Evolutionary conservation across 2,888 invertebrate genomes (phyloP), one percentile per base, ranked within the genome.

Genomic region (Limnephilus lunatus): DNA sequence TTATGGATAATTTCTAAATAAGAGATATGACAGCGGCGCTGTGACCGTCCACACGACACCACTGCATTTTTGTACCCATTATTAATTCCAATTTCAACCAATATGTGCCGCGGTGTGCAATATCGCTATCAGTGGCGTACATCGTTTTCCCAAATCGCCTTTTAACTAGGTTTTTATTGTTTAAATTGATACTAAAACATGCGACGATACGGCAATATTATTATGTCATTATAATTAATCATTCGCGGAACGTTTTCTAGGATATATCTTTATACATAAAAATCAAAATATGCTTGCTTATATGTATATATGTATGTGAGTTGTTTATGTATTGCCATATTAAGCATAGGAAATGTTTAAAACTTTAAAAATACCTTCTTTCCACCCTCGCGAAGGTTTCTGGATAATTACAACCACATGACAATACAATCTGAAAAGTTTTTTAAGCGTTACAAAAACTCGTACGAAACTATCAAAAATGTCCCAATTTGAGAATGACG

Each of bases 41-140:
- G 53, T 88, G 88, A 53, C 68, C n/a, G 85, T 44, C 68, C 53
- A 91, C 92, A 92, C 93, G 93, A 86, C 91, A 88, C 80, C 88
- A 93, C 92, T 82, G 85, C 86, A 91, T 92, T 91, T 91, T 89
- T 89, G 32, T 89, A 88, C 31, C 91, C 30, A 91, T 87, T 91
- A 89, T 91, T 89, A 44, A 25, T 68, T 68, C 86, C 86, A 44
- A 86, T 86, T 86, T 30, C 48, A 30, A 86, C 86, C 44, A 86
- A 86, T 68, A 44, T 44, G 14, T 39, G 35, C 39, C 25, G 48
- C 25, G 39, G 68, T 53, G 39, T 89, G 81, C 81, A 48, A n/a
- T 87, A 31, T 44, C 35, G 32, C 44, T 30, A 30, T 48, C 86
- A 87, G 86, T 87, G 44, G 86, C 86, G 86, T 25, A n/a, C 68